These are phyloP conservation scores for Boloria euphrosyne DNA, from an alignment of 2,888 invertebrate genomes.

Conservation along the genomic window DNA sequence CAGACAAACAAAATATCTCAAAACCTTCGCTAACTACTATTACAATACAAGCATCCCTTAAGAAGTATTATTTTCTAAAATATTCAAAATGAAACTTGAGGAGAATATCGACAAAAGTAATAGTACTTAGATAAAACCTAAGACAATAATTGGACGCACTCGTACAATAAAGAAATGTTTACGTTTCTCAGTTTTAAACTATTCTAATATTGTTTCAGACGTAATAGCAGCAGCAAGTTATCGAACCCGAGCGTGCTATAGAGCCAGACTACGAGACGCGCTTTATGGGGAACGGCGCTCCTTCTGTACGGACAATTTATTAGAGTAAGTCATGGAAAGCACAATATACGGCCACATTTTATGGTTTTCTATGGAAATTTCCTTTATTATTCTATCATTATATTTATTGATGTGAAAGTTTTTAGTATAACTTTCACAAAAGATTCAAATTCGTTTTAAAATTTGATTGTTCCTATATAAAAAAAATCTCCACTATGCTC, in stretches of 20 bases:
- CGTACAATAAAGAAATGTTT: background rate
- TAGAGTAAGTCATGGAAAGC: constrained; percentile 56
- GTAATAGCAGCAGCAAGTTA: constrained; percentile 53
- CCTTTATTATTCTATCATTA: background rate
- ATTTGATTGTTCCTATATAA: no score
- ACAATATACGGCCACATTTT: background rate
- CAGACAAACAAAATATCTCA: no score
- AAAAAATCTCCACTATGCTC: no score
- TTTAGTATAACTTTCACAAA: no score
- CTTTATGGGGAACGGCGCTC: constrained; percentile 66
- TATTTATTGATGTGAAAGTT: background rate
- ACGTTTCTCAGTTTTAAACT: background rate
- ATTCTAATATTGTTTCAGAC: constrained; percentile 59
- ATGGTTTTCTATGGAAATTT: background rate
- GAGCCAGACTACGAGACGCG: constrained; percentile 44
- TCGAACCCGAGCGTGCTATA: constrained; percentile 55
- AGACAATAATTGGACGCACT: no score
- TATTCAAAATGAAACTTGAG: no score
- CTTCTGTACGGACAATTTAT: constrained; percentile 60
- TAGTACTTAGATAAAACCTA: no score
- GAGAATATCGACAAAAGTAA: no score
- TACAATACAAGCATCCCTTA: no score
- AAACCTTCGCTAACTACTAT: no score
- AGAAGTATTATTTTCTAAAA: no score
- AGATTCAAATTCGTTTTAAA: no score